Evolutionary conservation across 2,113 vertebrate genomes (phyloP).

Genomic region (Tetrax tetrax): DNA sequence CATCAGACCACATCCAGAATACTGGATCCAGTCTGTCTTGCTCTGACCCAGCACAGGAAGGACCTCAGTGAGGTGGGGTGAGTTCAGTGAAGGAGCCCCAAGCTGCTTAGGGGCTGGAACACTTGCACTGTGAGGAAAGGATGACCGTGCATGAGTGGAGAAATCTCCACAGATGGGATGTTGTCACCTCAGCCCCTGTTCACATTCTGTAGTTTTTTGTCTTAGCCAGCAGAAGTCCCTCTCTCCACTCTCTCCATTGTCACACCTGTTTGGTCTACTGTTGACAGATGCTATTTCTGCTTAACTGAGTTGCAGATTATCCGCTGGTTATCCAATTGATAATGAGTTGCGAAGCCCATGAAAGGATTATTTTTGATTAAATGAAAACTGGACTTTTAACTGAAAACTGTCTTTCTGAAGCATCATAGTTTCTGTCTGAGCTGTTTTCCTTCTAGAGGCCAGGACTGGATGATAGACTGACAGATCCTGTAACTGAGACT

Average conservation of each 20-base stretch:
- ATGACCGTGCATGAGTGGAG: neutral
- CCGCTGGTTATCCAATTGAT: neutral
- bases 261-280: neutral
- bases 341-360: neutral
- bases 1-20: neutral
- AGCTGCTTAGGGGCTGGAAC: neutral
- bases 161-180: neutral
- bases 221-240: neutral
- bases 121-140: fast-evolving
- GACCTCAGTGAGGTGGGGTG: neutral
- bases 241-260: neutral
- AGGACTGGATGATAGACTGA: neutral
- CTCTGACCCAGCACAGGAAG: neutral
- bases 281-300: neutral
- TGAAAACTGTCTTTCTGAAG: neutral
- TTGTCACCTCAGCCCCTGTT: neutral
- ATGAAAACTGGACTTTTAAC: neutral
- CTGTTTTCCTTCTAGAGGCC: neutral
- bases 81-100: neutral
- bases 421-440: neutral
- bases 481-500: neutral
- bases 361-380: neutral
- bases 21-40: neutral
- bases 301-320: neutral
- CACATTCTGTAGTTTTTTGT: neutral